Base-by-base conservation (phyloP, 2,797 vertebrate species). In the Sebastes trivittatus region DNA sequence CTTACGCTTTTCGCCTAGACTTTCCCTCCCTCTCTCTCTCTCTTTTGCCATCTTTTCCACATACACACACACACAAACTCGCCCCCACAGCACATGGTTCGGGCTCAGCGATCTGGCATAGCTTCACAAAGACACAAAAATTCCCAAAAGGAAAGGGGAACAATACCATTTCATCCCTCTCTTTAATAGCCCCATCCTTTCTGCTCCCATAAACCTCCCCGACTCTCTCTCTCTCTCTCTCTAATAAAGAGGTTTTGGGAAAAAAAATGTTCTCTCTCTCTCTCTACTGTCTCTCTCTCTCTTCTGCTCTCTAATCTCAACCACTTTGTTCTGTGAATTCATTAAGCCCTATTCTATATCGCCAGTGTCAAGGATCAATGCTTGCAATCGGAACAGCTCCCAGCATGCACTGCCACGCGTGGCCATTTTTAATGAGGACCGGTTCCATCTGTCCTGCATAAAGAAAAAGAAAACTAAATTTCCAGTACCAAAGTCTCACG, bases 111-210 rank as follows among this genome's bases (percentile, higher is more conserved):
- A 88, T 88, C 92, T 93, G 93, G 92, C 92, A 89, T 81, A 77
- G 90, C 87, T 94, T 93, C 90, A 94, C 89, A 94, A 93, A 93
- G 89, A 88, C 83, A 86, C 81, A 83, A 87, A 91, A 91, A 90
- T 81, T 93, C 92, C 93, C 89, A 88, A 86, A 91, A 94, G 93
- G 85, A 89, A 84, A 88, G 56, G 74, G 78, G 80, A 93, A 93
- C 91, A 94, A 93, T 89, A 88, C 81, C 66, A 92, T 93, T 91
- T 92, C 90, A 92, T 94, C 90, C 88, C 75, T 90, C 88, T 90
- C 83, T 90, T 90, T 93, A 94, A 92, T 93, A 93, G 89, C 84
- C 81, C 72, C 80, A 76, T 88, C 84, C 76, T 89, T 80, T 86
- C 78, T 89, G 76, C 87, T 80, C 78, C 70, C 69, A 55, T 72